Evolutionary conservation across 2,113 vertebrate species (phyloP), one percentile per base, ranked within the genome.

Genomic region (Catharus fuscescens): DNA sequence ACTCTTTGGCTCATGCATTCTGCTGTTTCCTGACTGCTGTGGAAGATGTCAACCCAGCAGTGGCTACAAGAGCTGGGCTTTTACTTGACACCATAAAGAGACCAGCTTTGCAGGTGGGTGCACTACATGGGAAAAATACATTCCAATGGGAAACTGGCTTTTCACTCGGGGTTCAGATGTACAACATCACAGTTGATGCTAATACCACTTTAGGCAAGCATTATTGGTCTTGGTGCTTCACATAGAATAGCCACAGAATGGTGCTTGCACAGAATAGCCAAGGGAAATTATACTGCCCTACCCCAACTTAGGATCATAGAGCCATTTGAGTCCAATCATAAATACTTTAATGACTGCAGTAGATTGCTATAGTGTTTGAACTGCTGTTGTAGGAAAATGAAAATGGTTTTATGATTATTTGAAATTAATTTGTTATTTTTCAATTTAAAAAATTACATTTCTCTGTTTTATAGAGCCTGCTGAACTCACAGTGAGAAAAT

Each of bases 41-140:
- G 92, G 99, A 99, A 95, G 99, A 99, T n/a, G 99, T 99, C 40
- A 99, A 99, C 95, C 99, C 99, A 3, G 99, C 99, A 8, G 99
- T 99, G 94, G 99, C 99, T 77, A 99, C 99, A 52, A 98, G 99
- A 95, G 99, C 99, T 18, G 98, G 99, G 25, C 98, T 99, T 14
- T 98, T 99, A 80, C 98, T 99, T 56, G 99, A 99, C 95, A 99
- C 99, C 89, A 99, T 99, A 94, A 99, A 99, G 97, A 98, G 98
- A 64, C 99, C 99, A 25, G 98, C 99, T 5, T 96, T 99, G 86
- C 99, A 99, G 99, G 99, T 99, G 93, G 91, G 65, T 70, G 50
- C 26, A 52, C 57, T 76, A 8, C 73, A 14, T 36, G 25, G 44
- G 64, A 8, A 56, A 80, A 86, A 47, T 19, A 15, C 8, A 34